Evolutionary conservation across 2,888 invertebrate species (phyloP).

Genomic region (Acanthosoma haemorrhoidale): DNA sequence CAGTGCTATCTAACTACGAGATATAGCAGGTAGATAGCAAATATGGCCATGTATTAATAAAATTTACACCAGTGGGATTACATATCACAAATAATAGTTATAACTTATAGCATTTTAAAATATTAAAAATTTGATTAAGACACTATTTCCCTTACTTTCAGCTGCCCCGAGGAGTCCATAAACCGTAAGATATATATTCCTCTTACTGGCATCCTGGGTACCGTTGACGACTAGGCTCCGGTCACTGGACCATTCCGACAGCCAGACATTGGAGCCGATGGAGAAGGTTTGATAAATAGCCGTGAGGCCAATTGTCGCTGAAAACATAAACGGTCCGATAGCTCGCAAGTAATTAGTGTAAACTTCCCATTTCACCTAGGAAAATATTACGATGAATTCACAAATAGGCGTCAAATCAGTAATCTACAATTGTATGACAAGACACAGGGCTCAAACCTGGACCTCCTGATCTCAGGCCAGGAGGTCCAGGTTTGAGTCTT

Average conservation of each 20-base stretch:
- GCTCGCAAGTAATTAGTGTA: conserved; percentile 84
- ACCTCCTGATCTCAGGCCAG: too few species aligned
- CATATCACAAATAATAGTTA: too few species aligned
- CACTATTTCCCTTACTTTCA: conserved; percentile 78
- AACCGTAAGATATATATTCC: conserved; percentile 81
- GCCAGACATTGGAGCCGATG: conserved; percentile 82
- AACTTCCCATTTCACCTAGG: conserved; percentile 75
- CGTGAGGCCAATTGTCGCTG: conserved; percentile 71
- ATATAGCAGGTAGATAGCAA: too few species aligned
- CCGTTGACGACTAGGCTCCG: conserved; percentile 47
- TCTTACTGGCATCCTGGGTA: conserved; percentile 47
- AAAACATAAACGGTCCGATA: conserved; percentile 57
- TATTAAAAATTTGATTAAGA: too few species aligned
- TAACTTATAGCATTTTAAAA: too few species aligned
- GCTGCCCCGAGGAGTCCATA: conserved; percentile 82
- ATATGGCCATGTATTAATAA: too few species aligned
- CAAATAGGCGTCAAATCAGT: too few species aligned
- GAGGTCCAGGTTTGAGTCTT: too few species aligned
- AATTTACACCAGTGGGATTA: too few species aligned
- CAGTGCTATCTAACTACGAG: too few species aligned
- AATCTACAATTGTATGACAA: too few species aligned
- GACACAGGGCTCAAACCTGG: too few species aligned
- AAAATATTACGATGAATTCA: background rate
- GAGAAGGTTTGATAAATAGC: conserved; percentile 76
- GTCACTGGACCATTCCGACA: conserved; percentile 77